Percentiles rank a stretch among this genome's conserved stretches.
Evolutionary conservation across 2,113 vertebrate species (phyloP).

Genomic region (Orientallactaga bullata): DNA sequence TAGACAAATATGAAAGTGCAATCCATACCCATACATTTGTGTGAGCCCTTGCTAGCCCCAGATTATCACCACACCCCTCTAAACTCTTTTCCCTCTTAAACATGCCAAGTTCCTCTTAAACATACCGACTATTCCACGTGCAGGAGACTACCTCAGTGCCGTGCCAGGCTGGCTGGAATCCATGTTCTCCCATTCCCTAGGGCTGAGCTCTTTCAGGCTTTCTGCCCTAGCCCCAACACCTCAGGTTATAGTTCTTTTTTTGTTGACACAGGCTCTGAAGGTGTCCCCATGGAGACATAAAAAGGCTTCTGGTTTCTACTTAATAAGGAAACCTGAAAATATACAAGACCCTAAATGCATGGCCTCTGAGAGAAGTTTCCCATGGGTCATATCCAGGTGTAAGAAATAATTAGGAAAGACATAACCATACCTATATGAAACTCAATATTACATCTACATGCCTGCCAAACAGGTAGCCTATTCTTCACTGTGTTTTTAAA

Average conservation of each 20-base stretch:
- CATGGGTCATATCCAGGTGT: conserved; percentile 78
- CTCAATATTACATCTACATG: conserved; percentile 31
- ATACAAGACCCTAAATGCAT: conserved; percentile 78
- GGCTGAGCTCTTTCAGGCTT: conserved; percentile 42
- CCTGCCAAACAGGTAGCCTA: background rate
- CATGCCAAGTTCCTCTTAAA: background rate
- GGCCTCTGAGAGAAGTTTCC: conserved; percentile 76
- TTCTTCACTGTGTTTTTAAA: background rate
- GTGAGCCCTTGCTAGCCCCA: background rate
- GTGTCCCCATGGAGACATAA: conserved; percentile 77
- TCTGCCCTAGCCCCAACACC: conserved; percentile 73
- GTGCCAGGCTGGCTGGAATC: background rate
- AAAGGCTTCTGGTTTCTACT: conserved; percentile 81
- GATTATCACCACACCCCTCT: background rate
- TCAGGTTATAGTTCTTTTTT: conserved; percentile 73
- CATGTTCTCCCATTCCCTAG: background rate
- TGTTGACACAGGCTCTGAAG: conserved; percentile 71
- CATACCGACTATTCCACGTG: background rate
- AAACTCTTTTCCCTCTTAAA: conserved; percentile 22
- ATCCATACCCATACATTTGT: background rate
- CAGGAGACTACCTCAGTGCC: background rate
- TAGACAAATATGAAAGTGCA: background rate
- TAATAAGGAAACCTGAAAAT: conserved; percentile 83
- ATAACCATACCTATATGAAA: conserved; percentile 63
- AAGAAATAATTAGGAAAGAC: conserved; percentile 78